A percentile compares a stretch with the other conserved stretches of the same genome.
Conservation (phyloP, 1,140 invertebrate genomes). For the Campoletis sonorensis region DNA sequence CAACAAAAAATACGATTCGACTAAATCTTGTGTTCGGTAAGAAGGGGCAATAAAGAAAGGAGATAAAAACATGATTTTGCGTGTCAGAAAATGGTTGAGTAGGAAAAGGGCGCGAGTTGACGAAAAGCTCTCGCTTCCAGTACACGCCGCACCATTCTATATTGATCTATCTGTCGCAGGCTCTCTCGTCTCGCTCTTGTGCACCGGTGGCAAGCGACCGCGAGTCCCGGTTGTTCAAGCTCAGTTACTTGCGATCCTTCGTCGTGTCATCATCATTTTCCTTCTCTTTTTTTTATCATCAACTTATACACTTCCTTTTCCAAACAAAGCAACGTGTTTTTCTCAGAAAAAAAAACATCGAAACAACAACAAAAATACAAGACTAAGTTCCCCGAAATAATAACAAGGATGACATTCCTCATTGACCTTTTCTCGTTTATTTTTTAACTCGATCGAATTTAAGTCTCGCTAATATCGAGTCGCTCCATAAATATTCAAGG, state of each 20-base stretch:
- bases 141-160: constrained; percentile 51
- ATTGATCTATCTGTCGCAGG: constrained; percentile 67
- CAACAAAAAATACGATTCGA: no score
- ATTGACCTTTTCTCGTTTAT: not conserved
- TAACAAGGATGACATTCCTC: no score
- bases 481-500: constrained; percentile 4
- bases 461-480: not conserved
- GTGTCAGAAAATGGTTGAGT: constrained; percentile 8
- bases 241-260: constrained; percentile 64
- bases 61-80: not conserved
- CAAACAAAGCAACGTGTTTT: not conserved
- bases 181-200: constrained; percentile 41
- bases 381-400: no score
- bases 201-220: constrained; percentile 53
- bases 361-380: not conserved
- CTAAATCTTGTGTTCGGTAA: not conserved
- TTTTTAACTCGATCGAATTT: not conserved
- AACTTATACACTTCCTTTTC: constrained; percentile 25
- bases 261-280: constrained; percentile 52
- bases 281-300: constrained; percentile 32
- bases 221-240: constrained; percentile 57
- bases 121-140: constrained; percentile 26
- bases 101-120: constrained; percentile 57
- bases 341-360: not conserved
- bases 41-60: not conserved